Conservation (phyloP, 2,113 vertebrate species). For the Kryptolebias marmoratus region DNA sequence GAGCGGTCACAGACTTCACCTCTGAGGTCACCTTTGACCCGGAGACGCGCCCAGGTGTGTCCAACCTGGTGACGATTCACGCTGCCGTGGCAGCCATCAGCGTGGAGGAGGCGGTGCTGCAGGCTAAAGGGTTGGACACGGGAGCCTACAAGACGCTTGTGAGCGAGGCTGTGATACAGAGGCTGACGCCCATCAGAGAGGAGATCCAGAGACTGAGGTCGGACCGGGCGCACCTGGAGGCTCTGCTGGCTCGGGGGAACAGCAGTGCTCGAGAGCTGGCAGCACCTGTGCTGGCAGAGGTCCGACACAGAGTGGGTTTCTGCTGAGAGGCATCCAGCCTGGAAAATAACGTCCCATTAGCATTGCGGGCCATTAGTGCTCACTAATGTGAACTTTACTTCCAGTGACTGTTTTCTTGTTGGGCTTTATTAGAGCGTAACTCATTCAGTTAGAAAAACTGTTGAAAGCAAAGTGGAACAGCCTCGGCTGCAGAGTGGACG, state of each 20-base stretch:
- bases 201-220: slow-evolving; percentile 85
- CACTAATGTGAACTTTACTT: slow-evolving; percentile 6
- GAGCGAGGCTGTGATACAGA: slow-evolving; percentile 87
- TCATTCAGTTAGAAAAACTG: neutral
- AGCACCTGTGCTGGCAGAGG: slow-evolving; percentile 82
- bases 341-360: slow-evolving; percentile 3
- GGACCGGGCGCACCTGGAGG: slow-evolving; percentile 83
- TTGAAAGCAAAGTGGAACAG: slow-evolving; percentile 5
- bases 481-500: neutral
- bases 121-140: slow-evolving; percentile 85
- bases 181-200: slow-evolving; percentile 86
- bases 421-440: neutral
- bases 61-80: slow-evolving; percentile 91
- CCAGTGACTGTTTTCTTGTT: slow-evolving; percentile 1
- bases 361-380: neutral
- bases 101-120: slow-evolving; percentile 82
- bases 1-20: slow-evolving; percentile 93
- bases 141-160: slow-evolving; percentile 90
- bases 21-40: slow-evolving; percentile 94
- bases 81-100: slow-evolving; percentile 79
- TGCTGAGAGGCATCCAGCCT: slow-evolving; percentile 64
- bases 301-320: slow-evolving; percentile 88
- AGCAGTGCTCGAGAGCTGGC: slow-evolving; percentile 86
- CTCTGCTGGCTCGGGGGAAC: slow-evolving; percentile 82
- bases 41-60: slow-evolving; percentile 84